A percentile compares a stretch with the other conserved stretches of the same genome.
These are phyloP conservation scores for Anolis sagrei DNA, from an alignment of 2,113 vertebrate species.

Conservation along the genomic window DNA sequence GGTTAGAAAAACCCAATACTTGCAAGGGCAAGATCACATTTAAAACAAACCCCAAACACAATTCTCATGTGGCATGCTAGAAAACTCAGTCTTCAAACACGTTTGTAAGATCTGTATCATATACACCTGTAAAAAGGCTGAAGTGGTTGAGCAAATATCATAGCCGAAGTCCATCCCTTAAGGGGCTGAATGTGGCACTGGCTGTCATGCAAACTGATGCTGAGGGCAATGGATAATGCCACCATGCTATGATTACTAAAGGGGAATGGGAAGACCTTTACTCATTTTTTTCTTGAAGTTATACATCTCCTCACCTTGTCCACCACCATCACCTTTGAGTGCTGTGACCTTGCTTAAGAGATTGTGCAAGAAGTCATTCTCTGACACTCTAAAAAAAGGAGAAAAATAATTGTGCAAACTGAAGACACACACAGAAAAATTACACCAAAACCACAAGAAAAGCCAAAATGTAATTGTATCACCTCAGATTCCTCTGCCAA, in stretches of 20 bases:
- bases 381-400: conserved; percentile 83
- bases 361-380: conserved; percentile 93
- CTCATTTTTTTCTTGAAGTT: neutral
- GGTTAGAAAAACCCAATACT: neutral
- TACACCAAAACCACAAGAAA: neutral
- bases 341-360: conserved; percentile 92
- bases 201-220: neutral
- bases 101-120: neutral
- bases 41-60: neutral
- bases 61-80: neutral
- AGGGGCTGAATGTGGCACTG: neutral
- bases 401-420: neutral
- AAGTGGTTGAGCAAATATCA: too few relatives aligned
- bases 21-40: neutral
- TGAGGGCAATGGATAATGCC: neutral
- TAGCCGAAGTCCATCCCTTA: neutral
- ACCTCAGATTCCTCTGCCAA: neutral
- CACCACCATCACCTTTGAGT: conserved; percentile 92
- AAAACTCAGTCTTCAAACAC: neutral
- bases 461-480: neutral
- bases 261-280: neutral
- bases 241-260: neutral
- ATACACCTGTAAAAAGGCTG: neutral
- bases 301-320: conserved; percentile 90
- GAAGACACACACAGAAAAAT: neutral